These are phyloP conservation scores for Euzophera pinguis DNA, from an alignment of 2,888 invertebrate species.

Conservation along the genomic window DNA sequence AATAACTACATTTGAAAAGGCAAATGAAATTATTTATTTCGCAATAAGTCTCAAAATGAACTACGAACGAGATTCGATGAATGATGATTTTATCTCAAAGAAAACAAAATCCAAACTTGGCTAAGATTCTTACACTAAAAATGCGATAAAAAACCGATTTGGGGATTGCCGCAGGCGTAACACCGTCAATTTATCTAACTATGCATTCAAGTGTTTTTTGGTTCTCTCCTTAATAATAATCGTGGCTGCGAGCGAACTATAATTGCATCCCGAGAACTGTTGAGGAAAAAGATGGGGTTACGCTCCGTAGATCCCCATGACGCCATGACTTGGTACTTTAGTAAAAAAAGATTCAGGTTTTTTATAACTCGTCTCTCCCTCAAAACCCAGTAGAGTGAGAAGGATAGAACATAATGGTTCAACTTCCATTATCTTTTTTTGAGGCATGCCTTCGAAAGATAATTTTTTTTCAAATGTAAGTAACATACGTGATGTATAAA, in stretches of 20 bases:
- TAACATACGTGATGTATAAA: not conserved
- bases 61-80: too few relatives aligned
- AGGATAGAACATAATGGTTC: slow-evolving; percentile 38
- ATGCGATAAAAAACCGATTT: not conserved
- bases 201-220: slow-evolving; percentile 39
- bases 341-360: slow-evolving; percentile 32
- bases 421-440: slow-evolving; percentile 59
- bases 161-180: slow-evolving; percentile 24
- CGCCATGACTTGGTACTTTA: slow-evolving; percentile 62
- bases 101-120: too few relatives aligned
- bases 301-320: slow-evolving; percentile 61
- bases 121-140: not conserved
- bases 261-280: slow-evolving; percentile 71
- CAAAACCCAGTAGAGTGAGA: slow-evolving; percentile 28
- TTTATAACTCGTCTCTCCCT: slow-evolving; percentile 32
- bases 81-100: too few relatives aligned
- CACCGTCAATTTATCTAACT: slow-evolving; percentile 39
- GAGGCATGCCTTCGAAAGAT: slow-evolving; percentile 39
- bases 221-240: slow-evolving; percentile 43
- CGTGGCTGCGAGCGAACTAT: slow-evolving; percentile 39
- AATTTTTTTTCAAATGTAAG: slow-evolving; percentile 1
- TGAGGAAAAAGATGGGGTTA: slow-evolving; percentile 63
- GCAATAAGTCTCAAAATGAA: too few relatives aligned
- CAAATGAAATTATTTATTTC: too few relatives aligned
- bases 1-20: too few relatives aligned